phyloP scores from a whole-genome alignment of 2,113 vertebrate species.

The Leptocoma aspasia region DNA sequence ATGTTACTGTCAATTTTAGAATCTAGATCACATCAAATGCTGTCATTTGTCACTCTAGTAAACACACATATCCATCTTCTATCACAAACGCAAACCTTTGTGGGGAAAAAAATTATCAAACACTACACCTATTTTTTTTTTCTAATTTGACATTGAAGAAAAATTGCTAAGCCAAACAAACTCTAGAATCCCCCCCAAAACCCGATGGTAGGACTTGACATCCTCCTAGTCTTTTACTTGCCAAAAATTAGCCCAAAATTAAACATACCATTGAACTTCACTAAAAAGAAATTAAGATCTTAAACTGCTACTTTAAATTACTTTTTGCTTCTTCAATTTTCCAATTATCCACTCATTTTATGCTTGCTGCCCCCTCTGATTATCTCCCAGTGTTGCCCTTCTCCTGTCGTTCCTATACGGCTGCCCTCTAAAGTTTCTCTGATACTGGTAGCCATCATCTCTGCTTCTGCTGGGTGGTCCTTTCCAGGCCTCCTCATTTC shows the following conservation, averaged over 20 bases:
- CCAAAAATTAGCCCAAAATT: not conserved
- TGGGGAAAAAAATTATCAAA: slow-evolving; percentile 29
- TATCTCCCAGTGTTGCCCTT: slow-evolving; percentile 69
- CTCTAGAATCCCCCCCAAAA: slow-evolving; percentile 4
- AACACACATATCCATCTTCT: slow-evolving; percentile 46
- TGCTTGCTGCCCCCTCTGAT: slow-evolving; percentile 71
- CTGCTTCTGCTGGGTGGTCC: slow-evolving; percentile 66
- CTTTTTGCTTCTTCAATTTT: not conserved
- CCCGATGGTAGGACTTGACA: not conserved
- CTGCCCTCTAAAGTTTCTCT: slow-evolving; percentile 69
- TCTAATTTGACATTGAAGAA: slow-evolving; percentile 62
- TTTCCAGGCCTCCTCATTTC: slow-evolving; percentile 76
- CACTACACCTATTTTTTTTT: slow-evolving; percentile 59
- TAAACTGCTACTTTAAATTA: slow-evolving; percentile 15
- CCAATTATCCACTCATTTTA: not conserved
- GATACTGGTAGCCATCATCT: slow-evolving; percentile 71
- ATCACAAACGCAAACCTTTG: slow-evolving; percentile 52
- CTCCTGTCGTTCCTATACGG: slow-evolving; percentile 70
- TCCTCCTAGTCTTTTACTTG: not conserved
- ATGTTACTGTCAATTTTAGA: slow-evolving; percentile 62
- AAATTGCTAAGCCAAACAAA: slow-evolving; percentile 53
- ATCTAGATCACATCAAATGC: slow-evolving; percentile 68
- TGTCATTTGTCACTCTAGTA: slow-evolving; percentile 60
- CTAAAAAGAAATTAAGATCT: slow-evolving; percentile 45
- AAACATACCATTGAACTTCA: not conserved